Evolutionary conservation across 2,113 vertebrate species (phyloP), one percentile per base, ranked within the genome.

Genomic region (zebrafish (Danio rerio)): DNA sequence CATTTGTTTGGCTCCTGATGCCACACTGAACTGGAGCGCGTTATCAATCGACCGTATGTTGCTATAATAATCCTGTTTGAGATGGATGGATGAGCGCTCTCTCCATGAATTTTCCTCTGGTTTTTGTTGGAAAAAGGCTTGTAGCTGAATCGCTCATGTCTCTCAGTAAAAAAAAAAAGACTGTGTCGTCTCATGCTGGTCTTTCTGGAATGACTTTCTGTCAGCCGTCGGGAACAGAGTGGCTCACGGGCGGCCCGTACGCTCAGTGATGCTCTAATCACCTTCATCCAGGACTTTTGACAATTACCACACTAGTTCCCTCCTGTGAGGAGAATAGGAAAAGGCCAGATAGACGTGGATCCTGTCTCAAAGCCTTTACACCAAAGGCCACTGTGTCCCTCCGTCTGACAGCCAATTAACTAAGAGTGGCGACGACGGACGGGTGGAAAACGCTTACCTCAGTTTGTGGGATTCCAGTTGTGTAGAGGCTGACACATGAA

Each of bases 321-420:
- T 31, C 52, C 53, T 50, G 10, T 40, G n/a, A 58, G 81, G 81
- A 47, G 16, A 53, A 10, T 42, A 63, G 18, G 45, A 56, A 16
- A 74, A 61, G 66, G 18, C 12, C 74, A 78, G 50, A 65, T 16
- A 56, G 49, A 50, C 20, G 59, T 40, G 66, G n/a, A 49, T 52
- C 16, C 42, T 21, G 71, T 56, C 69, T 73, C 68, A 13, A 56
- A 40, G 16, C 53, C 50, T 55, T 20, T 68, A 43, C 5, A 58
- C 45, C 70, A 74, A 79, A 83, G 58, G n/a, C 61, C 76, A 55
- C 63, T 50, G 47, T 11, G 3, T 42, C 74, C 52, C 10, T 61
- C 53, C 74, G 5, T 53, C 66, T 68, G 75, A 82, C 80, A 85
- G 59, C 69, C 80, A 82, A 76, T 83, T 83, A 86, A 61, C 68